Evolutionary conservation across 2,888 invertebrate species (phyloP).

Genomic region (Plebejus anna): DNA sequence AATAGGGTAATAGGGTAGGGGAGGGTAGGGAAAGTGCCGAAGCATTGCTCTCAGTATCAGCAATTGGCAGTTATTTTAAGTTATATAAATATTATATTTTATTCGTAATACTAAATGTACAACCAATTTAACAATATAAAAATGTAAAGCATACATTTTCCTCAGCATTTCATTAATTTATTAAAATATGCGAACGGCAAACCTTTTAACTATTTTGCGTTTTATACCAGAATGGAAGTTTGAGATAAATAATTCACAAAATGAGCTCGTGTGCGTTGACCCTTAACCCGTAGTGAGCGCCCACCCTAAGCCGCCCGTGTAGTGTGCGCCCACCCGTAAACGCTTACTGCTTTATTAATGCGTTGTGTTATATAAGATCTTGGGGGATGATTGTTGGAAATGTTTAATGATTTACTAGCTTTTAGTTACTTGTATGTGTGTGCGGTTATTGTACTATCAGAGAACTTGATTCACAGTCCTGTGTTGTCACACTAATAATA

Average conservation of each 20-base stretch:
- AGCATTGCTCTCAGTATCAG: too few species aligned
- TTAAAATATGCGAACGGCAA: background rate
- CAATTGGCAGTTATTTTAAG: too few species aligned
- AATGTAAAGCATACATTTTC: too few species aligned
- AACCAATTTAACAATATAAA: too few species aligned
- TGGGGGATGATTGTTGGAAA: conserved; percentile 1
- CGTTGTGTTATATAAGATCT: conserved; percentile 4
- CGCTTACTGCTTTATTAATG: conserved; percentile 15
- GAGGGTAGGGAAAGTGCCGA: too few species aligned
- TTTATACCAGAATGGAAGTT: background rate
- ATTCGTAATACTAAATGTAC: too few species aligned
- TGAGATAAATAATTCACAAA: conserved; percentile 1
- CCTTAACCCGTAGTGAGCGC: background rate
- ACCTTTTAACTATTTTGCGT: background rate
- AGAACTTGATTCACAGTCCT: too few species aligned
- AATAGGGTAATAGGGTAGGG: too few species aligned
- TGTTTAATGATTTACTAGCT: background rate
- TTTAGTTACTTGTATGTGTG: background rate
- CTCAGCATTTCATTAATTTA: too few species aligned
- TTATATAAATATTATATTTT: too few species aligned
- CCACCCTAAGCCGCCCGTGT: conserved; percentile 13
- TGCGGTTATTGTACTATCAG: background rate
- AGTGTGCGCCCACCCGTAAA: conserved; percentile 10
- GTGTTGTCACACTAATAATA: too few species aligned
- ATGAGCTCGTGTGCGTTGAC: background rate